Base-by-base conservation (phyloP, 1,140 invertebrate genomes). In the Lasioglossum albipes region DNA sequence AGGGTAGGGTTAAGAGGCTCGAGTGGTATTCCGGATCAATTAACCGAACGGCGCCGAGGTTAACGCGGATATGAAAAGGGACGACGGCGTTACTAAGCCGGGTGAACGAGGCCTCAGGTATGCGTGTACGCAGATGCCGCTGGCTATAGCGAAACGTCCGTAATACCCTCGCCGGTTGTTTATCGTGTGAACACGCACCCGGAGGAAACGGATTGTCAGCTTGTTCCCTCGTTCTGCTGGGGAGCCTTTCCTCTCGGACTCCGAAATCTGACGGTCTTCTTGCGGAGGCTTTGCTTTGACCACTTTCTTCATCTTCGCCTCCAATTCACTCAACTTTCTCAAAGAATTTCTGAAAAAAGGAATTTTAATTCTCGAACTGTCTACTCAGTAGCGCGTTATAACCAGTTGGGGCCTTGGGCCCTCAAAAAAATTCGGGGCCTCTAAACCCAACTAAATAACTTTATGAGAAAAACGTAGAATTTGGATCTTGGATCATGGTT, bases 1-100 rank as follows among this genome's bases (percentile, higher is more conserved):
- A 67, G 66, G 45, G 62, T 49, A 62, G 72, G 79, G 75, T 62
- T 71, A 75, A 81, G 82, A 87, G 71, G 77, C 84, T 84, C 84
- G 74, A 79, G 64, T 82, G 86, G 86, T 87, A 87, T 87, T 87
- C 86, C 86, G 84, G 86, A 87, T 87, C 86, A 86, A 87, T 87
- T 87, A 87, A 87, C 82, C 79, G 86, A 87, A 84, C 86, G 84
- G 75, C 82, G 84, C 75, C 54, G 85, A 87, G 86, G 86, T 87
- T 87, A 87, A 86, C 84, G 86, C 84, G 86, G 79, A 86, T 87
- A 87, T 87, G 86, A 87, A 87, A 87, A 87, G 82, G 86, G 85
- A 86, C 84, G 84, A 87, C 81, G 85, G 74, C 78, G 82, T 83
- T 83, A 75, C 81, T 76, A 73, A 85, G 77, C 81, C 74, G 62